phyloP scores from a whole-genome alignment of 2,888 invertebrate species.

The Chrysotoxum bicinctum region DNA sequence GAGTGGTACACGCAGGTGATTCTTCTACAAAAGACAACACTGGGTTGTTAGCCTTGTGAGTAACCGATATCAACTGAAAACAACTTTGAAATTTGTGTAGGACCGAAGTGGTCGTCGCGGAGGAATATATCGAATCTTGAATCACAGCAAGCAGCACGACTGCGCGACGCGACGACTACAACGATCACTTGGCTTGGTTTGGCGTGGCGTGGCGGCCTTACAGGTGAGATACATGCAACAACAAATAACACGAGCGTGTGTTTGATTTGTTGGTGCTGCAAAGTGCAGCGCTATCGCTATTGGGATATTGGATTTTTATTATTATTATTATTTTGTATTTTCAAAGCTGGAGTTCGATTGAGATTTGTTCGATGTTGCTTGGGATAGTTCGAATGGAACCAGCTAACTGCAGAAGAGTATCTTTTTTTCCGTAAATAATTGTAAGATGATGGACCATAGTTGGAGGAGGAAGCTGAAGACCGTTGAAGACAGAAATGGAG shows the following conservation, averaged over 20 bases:
- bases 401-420: neutral
- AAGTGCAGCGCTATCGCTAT: conserved; percentile 51
- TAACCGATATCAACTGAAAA: conserved; percentile 82
- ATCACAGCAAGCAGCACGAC: conserved; percentile 69
- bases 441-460: conserved; percentile 39
- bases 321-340: conserved; percentile 1
- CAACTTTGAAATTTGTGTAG: conserved; percentile 81
- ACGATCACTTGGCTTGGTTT: neutral
- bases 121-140: conserved; percentile 54
- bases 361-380: conserved; percentile 63
- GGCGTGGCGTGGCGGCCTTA: conserved; percentile 47
- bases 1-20: conserved; percentile 52
- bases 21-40: conserved; percentile 50
- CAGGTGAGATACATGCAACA: conserved; percentile 58
- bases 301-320: conserved; percentile 30
- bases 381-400: conserved; percentile 39
- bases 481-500: conserved; percentile 29
- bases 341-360: conserved; percentile 52
- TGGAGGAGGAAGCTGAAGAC: conserved; percentile 26
- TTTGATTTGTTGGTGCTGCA: conserved; percentile 53
- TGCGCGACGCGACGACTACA: conserved; percentile 36
- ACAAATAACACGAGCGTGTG: conserved; percentile 14
- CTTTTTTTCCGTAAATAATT: neutral
- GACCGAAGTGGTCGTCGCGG: conserved; percentile 77
- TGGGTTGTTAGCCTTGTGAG: conserved; percentile 82